Evolutionary conservation across 2,113 vertebrate genomes (phyloP).

Genomic region (Colius striatus): DNA sequence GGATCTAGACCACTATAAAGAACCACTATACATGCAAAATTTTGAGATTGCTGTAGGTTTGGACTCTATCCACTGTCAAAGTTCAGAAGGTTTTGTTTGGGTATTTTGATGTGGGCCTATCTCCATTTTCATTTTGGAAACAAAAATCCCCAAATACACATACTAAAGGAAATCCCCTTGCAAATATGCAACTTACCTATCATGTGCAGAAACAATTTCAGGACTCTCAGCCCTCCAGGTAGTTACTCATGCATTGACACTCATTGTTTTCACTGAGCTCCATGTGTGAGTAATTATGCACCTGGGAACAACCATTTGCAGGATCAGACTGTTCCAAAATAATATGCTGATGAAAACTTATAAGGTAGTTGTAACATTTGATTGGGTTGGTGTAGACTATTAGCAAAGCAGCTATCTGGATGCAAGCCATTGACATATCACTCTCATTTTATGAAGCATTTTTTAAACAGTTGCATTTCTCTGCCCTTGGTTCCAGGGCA

Average conservation of each 20-base stretch:
- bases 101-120: conserved; percentile 9
- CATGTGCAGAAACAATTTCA: conserved; percentile 43
- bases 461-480: background rate
- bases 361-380: conserved; percentile 5
- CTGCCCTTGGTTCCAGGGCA: background rate
- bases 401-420: background rate
- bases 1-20: conserved; percentile 39
- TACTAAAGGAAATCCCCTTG: background rate
- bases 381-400: background rate
- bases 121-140: conserved; percentile 43
- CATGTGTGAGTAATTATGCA: conserved; percentile 33
- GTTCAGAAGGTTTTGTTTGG: conserved; percentile 51
- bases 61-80: conserved; percentile 40
- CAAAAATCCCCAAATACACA: background rate
- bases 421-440: background rate
- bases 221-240: background rate
- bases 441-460: background rate
- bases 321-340: conserved; percentile 35
- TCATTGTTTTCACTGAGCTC: conserved; percentile 43
- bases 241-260: conserved; percentile 34
- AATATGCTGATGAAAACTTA: conserved; percentile 35
- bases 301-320: conserved; percentile 35
- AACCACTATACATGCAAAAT: conserved; percentile 31
- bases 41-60: conserved; percentile 45
- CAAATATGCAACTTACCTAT: background rate